Conservation (phyloP, 1,140 invertebrate genomes). For the Centruroides sculpturatus region DNA sequence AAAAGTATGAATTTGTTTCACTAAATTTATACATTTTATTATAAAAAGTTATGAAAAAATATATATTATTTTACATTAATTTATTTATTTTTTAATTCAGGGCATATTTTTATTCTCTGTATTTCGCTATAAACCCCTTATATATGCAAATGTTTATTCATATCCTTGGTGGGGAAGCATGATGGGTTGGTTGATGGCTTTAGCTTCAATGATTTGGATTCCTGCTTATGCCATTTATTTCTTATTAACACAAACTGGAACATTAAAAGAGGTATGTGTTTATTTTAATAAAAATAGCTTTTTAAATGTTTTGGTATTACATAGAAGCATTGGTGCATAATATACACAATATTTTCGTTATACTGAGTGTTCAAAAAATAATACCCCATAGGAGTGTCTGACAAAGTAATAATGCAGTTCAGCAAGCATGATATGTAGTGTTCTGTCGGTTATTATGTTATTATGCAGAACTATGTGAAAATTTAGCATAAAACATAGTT, state of each 20-base stretch:
- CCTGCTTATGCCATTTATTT: constrained; percentile 48
- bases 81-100: constrained; percentile 30
- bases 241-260: constrained; percentile 32
- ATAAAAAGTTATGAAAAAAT: neutral
- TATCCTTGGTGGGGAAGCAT: constrained; percentile 59
- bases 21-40: neutral
- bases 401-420: no score
- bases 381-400: no score
- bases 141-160: constrained; percentile 45
- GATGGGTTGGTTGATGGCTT: constrained; percentile 51
- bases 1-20: neutral
- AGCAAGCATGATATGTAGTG: no score
- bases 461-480: no score
- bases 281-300: no score
- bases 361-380: no score
- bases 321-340: no score
- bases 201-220: constrained; percentile 60
- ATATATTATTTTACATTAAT: neutral
- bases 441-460: no score
- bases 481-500: no score
- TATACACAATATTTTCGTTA: no score
- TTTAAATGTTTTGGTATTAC: no score
- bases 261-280: constrained; percentile 35
- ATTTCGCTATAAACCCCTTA: constrained; percentile 46
- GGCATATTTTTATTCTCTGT: constrained; percentile 53